Base-by-base conservation (phyloP, 2,113 vertebrate species). In the Daphoenositta chrysoptera region DNA sequence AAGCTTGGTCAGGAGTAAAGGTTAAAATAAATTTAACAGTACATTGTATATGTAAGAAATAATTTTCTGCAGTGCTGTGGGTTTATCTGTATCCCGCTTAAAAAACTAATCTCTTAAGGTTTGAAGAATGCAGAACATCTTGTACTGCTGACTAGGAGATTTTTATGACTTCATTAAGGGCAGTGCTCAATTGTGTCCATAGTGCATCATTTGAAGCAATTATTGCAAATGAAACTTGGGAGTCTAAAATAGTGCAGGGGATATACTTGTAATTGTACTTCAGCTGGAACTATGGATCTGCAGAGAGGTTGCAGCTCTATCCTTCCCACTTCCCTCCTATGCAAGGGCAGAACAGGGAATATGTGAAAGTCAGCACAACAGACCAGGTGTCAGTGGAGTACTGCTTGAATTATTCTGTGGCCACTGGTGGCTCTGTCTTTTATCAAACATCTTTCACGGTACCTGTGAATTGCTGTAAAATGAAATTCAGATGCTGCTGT, bases 1-100 rank as follows among this genome's bases (percentile, higher is more conserved):
- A 89, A 90, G 68, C 83, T 90, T 94, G 83, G 76, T 92, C 86
- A 80, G 88, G 76, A 92, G 27, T 88, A 93, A 94, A 96, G 83
- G 79, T 90, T 94, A 90, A 90, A 94, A 70, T 79, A 88, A 88
- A 89, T 85, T 33, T 63, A 83, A 65, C 23, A 33, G 58, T 58
- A n/a, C 61, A 44, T 81, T 86, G 68, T 80, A 44, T 68, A 89
- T 35, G n/a, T 61, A 92, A 61, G 83, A 86, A 93, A 90, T 51
- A 45, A 58, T 65, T 92, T 85, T 81, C 76, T 90, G 66, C 80
- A 89, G 4, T 81, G 76, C 71, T 88, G 22, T 83, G 68, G 50
- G 16, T 77, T 92, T 90, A 75, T 92, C 83, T 73, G 63, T 87
- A 58, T 90, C 77, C 42, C 0, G 3, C 81, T 94, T 91, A 42